Conservation (phyloP, 2,113 vertebrate species). For the Phalacrocorax pelagicus region DNA sequence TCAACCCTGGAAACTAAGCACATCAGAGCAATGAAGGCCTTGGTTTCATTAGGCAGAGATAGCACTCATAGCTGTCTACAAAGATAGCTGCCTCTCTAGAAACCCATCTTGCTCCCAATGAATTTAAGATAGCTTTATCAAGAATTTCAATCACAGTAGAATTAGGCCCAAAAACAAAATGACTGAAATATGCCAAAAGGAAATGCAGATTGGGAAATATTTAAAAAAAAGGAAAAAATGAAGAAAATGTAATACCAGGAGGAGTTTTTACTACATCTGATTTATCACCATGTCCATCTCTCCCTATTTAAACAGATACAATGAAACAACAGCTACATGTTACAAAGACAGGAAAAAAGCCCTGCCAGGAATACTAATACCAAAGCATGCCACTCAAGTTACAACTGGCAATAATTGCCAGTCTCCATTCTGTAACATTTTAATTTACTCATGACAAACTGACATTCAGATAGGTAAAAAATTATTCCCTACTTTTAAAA, state of each 20-base stretch:
- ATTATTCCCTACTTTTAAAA: neutral
- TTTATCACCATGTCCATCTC: neutral
- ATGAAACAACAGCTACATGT: neutral
- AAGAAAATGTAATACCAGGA: neutral
- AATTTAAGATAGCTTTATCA: neutral
- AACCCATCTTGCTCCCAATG: neutral
- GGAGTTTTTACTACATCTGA: neutral
- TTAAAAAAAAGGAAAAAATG: neutral
- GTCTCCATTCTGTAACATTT: neutral
- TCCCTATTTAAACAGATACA: neutral
- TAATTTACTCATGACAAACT: conserved; percentile 33
- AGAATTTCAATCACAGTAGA: neutral
- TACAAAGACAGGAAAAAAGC: neutral
- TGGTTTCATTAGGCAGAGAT: neutral
- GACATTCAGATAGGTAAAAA: conserved; percentile 10
- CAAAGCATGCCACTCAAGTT: neutral
- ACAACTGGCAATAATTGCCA: conserved; percentile 1
- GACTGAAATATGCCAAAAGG: neutral
- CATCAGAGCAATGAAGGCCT: neutral
- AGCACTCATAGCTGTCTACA: neutral
- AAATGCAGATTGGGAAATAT: neutral
- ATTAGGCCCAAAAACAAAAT: neutral
- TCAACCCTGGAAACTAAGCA: neutral
- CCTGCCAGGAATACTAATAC: neutral
- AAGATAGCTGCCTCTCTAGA: neutral